Evolutionary conservation across 2,797 vertebrate species (phyloP).

Genomic region (Etheostoma perlongum): DNA sequence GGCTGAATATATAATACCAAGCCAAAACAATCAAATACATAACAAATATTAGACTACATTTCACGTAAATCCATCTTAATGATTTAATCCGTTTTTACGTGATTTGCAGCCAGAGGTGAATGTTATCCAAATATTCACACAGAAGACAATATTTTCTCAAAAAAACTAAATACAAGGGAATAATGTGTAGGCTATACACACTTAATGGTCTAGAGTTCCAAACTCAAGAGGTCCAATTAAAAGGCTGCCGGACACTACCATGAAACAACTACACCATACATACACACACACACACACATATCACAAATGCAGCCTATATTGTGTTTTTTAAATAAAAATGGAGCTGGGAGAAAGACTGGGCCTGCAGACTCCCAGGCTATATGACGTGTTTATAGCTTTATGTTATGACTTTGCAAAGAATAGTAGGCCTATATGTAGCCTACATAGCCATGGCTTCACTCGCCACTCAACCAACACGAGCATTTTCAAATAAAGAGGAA

Average conservation of each 20-base stretch:
- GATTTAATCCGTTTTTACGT: not conserved
- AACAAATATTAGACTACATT: not conserved
- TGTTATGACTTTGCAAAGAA: slow-evolving; percentile 45
- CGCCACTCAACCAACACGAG: not conserved
- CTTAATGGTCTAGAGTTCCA: not conserved
- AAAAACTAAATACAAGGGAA: too few relatives aligned
- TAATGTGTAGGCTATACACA: not conserved
- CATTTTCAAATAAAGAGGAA: not conserved
- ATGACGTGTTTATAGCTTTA: slow-evolving; percentile 6
- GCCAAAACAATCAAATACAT: not conserved
- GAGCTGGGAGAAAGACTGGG: not conserved
- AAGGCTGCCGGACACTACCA: not conserved
- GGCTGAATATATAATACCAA: not conserved
- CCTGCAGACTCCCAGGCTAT: slow-evolving; percentile 44
- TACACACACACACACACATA: not conserved
- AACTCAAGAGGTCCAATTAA: not conserved
- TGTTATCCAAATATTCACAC: not conserved
- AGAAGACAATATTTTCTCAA: not conserved
- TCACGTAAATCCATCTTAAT: not conserved
- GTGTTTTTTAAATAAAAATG: not conserved
- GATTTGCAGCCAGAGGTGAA: not conserved
- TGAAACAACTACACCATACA: not conserved
- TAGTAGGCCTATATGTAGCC: not conserved
- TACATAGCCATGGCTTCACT: not conserved
- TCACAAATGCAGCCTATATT: too few relatives aligned